phyloP scores from a whole-genome alignment of 2,888 invertebrate species.

The Ashinkailepas kermadecensis region DNA sequence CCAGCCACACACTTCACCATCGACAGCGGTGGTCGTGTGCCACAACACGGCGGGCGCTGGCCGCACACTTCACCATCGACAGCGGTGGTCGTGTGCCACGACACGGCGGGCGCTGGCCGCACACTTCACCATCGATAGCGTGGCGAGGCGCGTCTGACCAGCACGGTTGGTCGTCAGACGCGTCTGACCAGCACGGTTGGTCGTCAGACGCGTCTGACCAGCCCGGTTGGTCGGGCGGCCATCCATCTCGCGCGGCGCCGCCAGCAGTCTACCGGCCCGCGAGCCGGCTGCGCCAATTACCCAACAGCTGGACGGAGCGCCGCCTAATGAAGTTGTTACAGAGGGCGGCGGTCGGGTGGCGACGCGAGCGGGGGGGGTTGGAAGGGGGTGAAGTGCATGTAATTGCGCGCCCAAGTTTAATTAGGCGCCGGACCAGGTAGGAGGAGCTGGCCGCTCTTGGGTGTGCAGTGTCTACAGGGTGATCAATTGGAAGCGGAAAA shows the following conservation, averaged over 20 bases:
- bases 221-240: not conserved
- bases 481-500: too few relatives aligned
- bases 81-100: too few relatives aligned
- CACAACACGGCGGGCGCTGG: too few relatives aligned
- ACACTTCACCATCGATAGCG: too few relatives aligned
- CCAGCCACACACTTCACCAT: too few relatives aligned
- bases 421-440: too few relatives aligned
- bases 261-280: not conserved
- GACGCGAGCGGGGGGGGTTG: not conserved
- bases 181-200: not conserved
- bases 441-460: too few relatives aligned
- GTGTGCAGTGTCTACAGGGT: too few relatives aligned
- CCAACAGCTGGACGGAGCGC: not conserved
- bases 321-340: not conserved
- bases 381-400: not conserved
- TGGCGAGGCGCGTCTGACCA: not conserved
- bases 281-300: not conserved
- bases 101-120: too few relatives aligned
- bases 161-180: not conserved
- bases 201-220: not conserved
- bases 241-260: not conserved
- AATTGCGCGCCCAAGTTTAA: too few relatives aligned
- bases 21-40: too few relatives aligned
- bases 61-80: too few relatives aligned
- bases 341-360: not conserved